These are phyloP conservation scores for Cariama cristata DNA, from an alignment of 2,113 vertebrate genomes.

Conservation along the genomic window DNA sequence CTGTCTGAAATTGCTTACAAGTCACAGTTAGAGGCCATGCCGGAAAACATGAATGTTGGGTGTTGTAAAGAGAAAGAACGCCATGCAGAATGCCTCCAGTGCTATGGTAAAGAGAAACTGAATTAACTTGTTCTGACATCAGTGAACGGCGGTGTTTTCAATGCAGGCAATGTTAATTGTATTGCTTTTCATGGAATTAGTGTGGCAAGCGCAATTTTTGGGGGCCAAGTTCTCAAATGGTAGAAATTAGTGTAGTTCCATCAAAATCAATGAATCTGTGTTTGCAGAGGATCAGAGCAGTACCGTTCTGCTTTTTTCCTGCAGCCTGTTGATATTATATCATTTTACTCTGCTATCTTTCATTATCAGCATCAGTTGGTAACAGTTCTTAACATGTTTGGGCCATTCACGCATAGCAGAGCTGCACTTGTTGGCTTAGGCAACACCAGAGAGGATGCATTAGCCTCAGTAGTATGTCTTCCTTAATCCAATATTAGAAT, in stretches of 20 bases:
- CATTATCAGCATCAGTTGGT: background rate
- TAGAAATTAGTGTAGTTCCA: background rate
- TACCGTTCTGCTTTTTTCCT: background rate
- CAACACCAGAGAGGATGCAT: background rate
- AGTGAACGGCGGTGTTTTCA: background rate
- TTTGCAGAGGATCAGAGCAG: background rate
- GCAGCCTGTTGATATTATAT: background rate
- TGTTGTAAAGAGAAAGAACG: background rate
- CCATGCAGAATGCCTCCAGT: background rate
- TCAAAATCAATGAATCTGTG: background rate
- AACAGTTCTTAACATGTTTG: background rate
- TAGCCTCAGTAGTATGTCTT: background rate
- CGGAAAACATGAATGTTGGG: background rate
- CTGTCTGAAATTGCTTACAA: background rate
- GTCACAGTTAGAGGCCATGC: background rate
- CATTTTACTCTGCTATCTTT: background rate
- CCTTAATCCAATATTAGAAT: conserved; percentile 40
- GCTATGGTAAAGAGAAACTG: background rate
- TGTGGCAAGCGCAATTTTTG: background rate
- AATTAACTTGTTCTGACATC: background rate
- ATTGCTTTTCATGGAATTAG: background rate
- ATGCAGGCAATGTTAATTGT: background rate
- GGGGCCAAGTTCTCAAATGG: background rate
- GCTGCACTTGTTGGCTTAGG: background rate
- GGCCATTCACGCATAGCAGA: background rate